phyloP scores from a whole-genome alignment of 2,113 vertebrate genomes.

The Syrmaticus mikado region DNA sequence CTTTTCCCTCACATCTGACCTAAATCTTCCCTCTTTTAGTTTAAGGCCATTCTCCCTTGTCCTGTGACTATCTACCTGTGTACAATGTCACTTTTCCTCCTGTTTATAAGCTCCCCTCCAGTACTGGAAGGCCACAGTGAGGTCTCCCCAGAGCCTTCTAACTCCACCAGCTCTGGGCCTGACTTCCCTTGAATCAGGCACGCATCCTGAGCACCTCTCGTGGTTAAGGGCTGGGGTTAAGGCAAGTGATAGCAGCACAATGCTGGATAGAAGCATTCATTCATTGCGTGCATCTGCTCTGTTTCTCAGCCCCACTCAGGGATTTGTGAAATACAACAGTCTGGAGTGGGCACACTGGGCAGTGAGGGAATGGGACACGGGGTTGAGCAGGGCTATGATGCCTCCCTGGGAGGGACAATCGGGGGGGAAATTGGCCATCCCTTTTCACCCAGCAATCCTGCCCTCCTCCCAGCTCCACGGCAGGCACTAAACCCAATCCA shows the following conservation, averaged over 20 bases:
- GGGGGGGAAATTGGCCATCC: neutral
- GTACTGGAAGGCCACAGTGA: too few species aligned
- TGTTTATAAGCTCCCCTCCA: neutral
- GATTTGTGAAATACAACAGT: neutral
- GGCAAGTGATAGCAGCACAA: neutral
- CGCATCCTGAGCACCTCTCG: neutral
- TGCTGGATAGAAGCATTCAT: neutral
- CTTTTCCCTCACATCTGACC: neutral
- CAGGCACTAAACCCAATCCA: neutral
- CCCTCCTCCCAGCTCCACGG: neutral
- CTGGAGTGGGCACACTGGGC: accelerated
- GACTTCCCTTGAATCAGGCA: too few species aligned
- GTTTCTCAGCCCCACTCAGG: neutral
- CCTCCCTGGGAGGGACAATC: accelerated
- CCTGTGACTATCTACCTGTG: neutral
- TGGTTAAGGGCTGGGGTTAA: neutral
- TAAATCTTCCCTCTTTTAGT: neutral
- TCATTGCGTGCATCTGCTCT: accelerated
- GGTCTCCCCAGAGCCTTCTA: neutral
- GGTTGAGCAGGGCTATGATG: neutral
- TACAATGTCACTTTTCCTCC: neutral
- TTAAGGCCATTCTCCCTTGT: neutral
- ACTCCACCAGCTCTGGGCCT: neutral
- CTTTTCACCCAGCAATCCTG: neutral
- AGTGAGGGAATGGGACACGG: accelerated